phyloP scores from a whole-genome alignment of 2,888 invertebrate species.

The Antheraea yamamai region DNA sequence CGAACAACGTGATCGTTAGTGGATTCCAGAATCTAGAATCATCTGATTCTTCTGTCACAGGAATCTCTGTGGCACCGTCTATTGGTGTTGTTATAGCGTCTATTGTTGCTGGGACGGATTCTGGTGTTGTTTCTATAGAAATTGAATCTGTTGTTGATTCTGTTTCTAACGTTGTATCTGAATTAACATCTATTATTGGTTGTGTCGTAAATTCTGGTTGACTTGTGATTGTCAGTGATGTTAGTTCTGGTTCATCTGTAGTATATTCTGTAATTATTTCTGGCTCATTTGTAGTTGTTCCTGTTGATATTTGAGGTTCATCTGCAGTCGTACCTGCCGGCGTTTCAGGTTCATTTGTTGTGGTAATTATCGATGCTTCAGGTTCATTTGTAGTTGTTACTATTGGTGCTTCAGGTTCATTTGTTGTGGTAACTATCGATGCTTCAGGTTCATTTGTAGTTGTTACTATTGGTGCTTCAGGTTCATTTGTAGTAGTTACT shows the following conservation, averaged over 20 bases:
- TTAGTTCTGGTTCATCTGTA: slow-evolving; percentile 16
- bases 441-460: not conserved
- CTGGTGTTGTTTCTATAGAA: not conserved
- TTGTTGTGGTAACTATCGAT: not conserved
- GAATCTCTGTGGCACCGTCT: slow-evolving; percentile 8
- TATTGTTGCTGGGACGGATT: not conserved
- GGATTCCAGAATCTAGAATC: slow-evolving; percentile 43
- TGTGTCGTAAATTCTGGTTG: slow-evolving; percentile 11
- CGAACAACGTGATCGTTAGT: slow-evolving; percentile 41
- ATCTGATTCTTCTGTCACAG: slow-evolving; percentile 11
- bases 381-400: slow-evolving; percentile 13
- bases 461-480: not conserved
- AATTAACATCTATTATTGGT: not conserved
- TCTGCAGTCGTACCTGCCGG: slow-evolving; percentile 12
- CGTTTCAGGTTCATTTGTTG: slow-evolving; percentile 8
- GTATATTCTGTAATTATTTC: slow-evolving; percentile 16
- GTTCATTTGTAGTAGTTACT: slow-evolving; percentile 24
- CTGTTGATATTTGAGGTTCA: slow-evolving; percentile 3
- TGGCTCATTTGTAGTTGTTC: slow-evolving; percentile 20
- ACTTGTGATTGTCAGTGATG: slow-evolving; percentile 16
- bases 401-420: slow-evolving; percentile 23
- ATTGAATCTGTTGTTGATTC: not conserved
- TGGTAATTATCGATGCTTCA: slow-evolving; percentile 7
- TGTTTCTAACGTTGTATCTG: not conserved
- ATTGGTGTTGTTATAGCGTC: not conserved